These are phyloP conservation scores for Euzophera pinguis DNA, from an alignment of 2,888 invertebrate species.

Conservation along the genomic window DNA sequence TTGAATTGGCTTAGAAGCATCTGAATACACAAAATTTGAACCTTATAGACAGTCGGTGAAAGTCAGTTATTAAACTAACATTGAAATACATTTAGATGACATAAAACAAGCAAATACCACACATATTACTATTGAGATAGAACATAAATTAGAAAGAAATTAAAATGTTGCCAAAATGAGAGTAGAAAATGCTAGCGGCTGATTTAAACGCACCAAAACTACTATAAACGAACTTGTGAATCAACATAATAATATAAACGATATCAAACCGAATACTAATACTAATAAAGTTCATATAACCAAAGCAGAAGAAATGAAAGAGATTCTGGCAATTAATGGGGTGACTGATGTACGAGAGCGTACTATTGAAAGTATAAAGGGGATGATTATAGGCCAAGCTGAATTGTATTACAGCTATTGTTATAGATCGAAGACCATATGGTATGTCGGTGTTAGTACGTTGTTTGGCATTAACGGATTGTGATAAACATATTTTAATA, in stretches of 20 bases:
- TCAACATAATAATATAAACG: constrained; percentile 19
- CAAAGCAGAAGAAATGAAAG: constrained; percentile 28
- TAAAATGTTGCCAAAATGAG: constrained; percentile 29
- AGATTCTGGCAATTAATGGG: constrained; percentile 67
- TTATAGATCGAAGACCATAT: constrained; percentile 64
- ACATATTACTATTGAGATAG: constrained; percentile 20
- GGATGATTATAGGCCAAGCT: constrained; percentile 62
- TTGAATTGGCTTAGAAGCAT: constrained; percentile 29
- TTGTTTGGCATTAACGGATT: constrained; percentile 49
- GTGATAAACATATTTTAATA: constrained; percentile 68
- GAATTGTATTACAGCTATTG: constrained; percentile 48
- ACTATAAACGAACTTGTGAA: constrained; percentile 54
- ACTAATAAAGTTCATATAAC: constrained; percentile 32
- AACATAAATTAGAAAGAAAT: constrained; percentile 26
- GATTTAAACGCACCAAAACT: constrained; percentile 53
- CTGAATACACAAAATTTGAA: constrained; percentile 23
- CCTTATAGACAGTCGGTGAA: constrained; percentile 27
- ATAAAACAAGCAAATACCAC: constrained; percentile 23
- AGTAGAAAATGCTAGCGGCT: constrained; percentile 42
- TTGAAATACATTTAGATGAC: constrained; percentile 20
- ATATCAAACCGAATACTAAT: constrained; percentile 19
- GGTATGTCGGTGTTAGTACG: constrained; percentile 58
- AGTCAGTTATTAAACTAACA: constrained; percentile 22
- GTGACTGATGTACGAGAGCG: constrained; percentile 63
- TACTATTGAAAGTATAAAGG: constrained; percentile 59